These are phyloP conservation scores for Crotalus horridus DNA, from an alignment of 2,113 vertebrate genomes.

Conservation along the genomic window DNA sequence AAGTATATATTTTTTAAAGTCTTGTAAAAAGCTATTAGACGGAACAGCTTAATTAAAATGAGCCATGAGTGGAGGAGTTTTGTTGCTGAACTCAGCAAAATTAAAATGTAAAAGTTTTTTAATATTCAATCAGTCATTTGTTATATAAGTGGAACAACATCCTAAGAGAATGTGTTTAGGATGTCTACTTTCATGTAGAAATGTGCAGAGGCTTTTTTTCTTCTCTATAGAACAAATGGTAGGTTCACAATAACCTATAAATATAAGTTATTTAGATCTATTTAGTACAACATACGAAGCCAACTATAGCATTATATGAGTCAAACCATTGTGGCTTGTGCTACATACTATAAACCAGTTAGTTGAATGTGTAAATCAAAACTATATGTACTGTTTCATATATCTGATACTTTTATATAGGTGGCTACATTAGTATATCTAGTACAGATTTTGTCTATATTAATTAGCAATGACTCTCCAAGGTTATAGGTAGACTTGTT, in stretches of 20 bases:
- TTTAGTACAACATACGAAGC: background rate
- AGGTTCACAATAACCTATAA: background rate
- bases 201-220: background rate
- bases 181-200: background rate
- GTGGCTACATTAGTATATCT: background rate
- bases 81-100: background rate
- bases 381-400: background rate
- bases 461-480: background rate
- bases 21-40: background rate
- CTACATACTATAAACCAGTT: background rate
- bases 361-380: background rate
- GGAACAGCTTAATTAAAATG: slow-evolving; percentile 3
- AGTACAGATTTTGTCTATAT: background rate
- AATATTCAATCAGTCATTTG: background rate
- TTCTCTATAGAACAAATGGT: background rate
- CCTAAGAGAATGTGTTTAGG: background rate
- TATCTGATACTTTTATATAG: background rate
- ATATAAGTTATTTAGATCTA: background rate
- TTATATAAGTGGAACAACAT: background rate
- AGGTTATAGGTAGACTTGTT: background rate
- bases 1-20: background rate
- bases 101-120: background rate
- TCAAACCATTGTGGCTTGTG: background rate
- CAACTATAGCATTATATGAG: background rate
- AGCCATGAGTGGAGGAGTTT: background rate